A percentile compares a stretch with the other conserved stretches of the same genome.
phyloP scores from a whole-genome alignment of 2,888 invertebrate genomes.

The Melinaea marsaeus region DNA sequence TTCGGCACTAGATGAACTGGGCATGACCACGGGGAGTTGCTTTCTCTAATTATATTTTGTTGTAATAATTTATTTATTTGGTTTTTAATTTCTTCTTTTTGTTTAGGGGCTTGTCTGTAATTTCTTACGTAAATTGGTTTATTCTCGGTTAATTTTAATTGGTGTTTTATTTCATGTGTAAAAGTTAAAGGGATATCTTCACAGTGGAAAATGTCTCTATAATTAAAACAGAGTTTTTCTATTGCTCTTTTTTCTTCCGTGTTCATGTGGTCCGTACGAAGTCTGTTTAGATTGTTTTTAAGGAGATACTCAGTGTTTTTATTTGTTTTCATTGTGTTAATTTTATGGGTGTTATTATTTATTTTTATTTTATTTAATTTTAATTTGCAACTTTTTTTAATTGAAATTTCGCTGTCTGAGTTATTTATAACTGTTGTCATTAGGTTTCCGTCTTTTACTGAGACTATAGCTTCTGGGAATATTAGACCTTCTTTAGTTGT shows the following conservation, averaged over 20 bases:
- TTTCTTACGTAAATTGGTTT: too few relatives aligned
- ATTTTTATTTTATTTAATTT: slow-evolving; percentile 10
- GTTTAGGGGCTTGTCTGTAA: slow-evolving; percentile 23
- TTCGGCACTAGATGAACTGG: slow-evolving; percentile 37
- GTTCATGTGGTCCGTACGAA: slow-evolving; percentile 27
- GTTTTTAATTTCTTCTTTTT: slow-evolving; percentile 26
- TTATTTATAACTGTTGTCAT: too few relatives aligned
- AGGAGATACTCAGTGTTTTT: slow-evolving; percentile 6
- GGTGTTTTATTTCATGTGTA: slow-evolving; percentile 31
- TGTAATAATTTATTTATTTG: slow-evolving; percentile 32
- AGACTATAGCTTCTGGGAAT: too few relatives aligned
- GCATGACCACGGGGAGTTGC: slow-evolving; percentile 32
- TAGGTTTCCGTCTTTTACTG: too few relatives aligned
- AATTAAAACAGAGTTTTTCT: slow-evolving; percentile 28
- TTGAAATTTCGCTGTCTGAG: slow-evolving; percentile 10
- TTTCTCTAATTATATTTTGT: slow-evolving; percentile 26
- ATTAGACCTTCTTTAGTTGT: too few relatives aligned
- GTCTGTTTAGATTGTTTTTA: slow-evolving; percentile 16
- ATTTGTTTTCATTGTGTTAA: slow-evolving; percentile 9
- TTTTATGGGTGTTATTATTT: slow-evolving; percentile 9
- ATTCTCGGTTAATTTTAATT: too few relatives aligned
- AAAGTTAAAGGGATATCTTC: slow-evolving; percentile 31
- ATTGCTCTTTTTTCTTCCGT: slow-evolving; percentile 23
- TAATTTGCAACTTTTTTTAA: slow-evolving; percentile 7
- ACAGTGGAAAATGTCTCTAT: slow-evolving; percentile 35